These are phyloP conservation scores for Macaria liturata DNA, from an alignment of 2,888 invertebrate genomes.

Conservation along the genomic window DNA sequence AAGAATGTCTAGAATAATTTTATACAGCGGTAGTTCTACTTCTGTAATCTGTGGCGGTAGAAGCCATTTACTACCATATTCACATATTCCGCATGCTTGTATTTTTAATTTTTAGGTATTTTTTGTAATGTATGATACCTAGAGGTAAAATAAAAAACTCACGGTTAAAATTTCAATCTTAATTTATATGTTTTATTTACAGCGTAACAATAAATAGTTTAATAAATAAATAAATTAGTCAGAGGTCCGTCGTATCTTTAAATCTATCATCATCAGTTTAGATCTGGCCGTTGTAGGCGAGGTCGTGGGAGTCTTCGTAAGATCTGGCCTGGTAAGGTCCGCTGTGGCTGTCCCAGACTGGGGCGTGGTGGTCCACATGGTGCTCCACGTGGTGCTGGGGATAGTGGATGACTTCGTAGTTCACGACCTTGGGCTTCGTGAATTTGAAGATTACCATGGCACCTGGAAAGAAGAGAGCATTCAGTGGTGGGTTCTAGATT, in stretches of 20 bases:
- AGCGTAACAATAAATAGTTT: constrained; percentile 71
- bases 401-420: constrained; percentile 94
- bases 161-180: constrained; percentile 62
- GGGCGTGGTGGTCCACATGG: constrained; percentile 84
- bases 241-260: constrained; percentile 67
- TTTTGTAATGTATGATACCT: background rate
- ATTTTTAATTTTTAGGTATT: no score
- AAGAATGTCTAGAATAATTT: no score
- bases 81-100: no score
- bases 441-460: constrained; percentile 94
- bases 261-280: constrained; percentile 53
- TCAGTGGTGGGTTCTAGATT: background rate
- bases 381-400: constrained; percentile 89
- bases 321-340: constrained; percentile 85
- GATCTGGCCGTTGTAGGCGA: constrained; percentile 83
- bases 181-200: constrained; percentile 73
- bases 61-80: no score
- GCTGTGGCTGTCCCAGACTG: constrained; percentile 79
- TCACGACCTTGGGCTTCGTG: constrained; percentile 93
- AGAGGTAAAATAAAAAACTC: constrained; percentile 34
- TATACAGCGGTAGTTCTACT: no score
- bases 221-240: constrained; percentile 74
- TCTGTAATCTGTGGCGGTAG: no score
- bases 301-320: constrained; percentile 81
- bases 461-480: constrained; percentile 48